Evolutionary conservation across 30 jellyfish, hydroid and myxozoan species (phyloP).

Genomic region (Pelagia noctiluca): DNA sequence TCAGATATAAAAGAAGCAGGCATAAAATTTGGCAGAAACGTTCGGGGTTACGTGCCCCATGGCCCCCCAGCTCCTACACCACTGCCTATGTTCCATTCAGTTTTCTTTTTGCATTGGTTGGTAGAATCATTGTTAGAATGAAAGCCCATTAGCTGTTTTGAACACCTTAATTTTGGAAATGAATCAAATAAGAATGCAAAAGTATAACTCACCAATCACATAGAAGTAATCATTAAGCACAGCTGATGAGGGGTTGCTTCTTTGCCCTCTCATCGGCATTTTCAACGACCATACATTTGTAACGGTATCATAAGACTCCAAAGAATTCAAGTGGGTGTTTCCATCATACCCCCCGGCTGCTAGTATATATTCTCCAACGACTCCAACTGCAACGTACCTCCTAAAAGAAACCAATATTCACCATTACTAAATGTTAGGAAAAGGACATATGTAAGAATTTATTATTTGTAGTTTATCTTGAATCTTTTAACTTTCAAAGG

Average conservation of each 20-base stretch:
- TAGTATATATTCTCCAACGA: constrained; percentile 75
- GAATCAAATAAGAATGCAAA: not conserved
- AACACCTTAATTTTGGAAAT: not conserved
- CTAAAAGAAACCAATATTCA: constrained; percentile 32
- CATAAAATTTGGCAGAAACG: no score
- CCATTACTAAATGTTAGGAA: not conserved
- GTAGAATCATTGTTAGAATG: no score
- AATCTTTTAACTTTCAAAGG: no score
- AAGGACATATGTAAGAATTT: not conserved
- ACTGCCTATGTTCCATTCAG: no score
- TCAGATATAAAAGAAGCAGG: no score
- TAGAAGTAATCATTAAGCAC: constrained; percentile 81
- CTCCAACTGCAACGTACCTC: constrained; percentile 93
- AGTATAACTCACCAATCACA: constrained; percentile 71
- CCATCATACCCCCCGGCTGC: constrained; percentile 99
- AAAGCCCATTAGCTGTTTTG: not conserved
- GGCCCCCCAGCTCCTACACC: no score
- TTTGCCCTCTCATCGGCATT: constrained; percentile 73
- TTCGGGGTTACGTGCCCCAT: no score
- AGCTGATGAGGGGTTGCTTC: constrained; percentile 88
- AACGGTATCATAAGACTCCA: constrained; percentile 90
- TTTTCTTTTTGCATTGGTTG: no score
- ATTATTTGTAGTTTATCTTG: no score
- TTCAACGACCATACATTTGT: constrained; percentile 85
- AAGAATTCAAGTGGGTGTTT: constrained; percentile 77